Evolutionary conservation across 2,113 vertebrate species (phyloP).

Genomic region (Scomber colias): DNA sequence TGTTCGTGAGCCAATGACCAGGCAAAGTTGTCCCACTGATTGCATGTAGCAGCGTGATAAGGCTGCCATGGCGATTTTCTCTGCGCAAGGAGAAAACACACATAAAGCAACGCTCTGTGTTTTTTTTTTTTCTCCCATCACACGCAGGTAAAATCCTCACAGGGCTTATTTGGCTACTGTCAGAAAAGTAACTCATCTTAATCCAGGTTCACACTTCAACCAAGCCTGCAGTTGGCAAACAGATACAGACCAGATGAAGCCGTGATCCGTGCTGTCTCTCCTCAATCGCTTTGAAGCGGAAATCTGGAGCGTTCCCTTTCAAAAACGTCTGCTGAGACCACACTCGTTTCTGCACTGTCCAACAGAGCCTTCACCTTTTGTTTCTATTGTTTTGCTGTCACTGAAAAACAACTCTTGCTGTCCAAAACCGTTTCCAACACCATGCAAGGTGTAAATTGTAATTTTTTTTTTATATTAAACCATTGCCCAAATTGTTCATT

Average conservation of each 20-base stretch:
- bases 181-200: slow-evolving; percentile 56
- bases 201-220: slow-evolving; percentile 70
- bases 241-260: slow-evolving; percentile 61
- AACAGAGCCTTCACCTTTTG: slow-evolving; percentile 48
- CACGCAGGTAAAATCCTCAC: slow-evolving; percentile 61
- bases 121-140: slow-evolving; percentile 21
- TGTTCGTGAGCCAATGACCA: slow-evolving; percentile 72
- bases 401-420: slow-evolving; percentile 35
- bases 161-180: slow-evolving; percentile 38
- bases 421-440: slow-evolving; percentile 30
- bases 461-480: slow-evolving; percentile 9
- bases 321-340: slow-evolving; percentile 56
- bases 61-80: slow-evolving; percentile 74
- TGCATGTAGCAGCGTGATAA: slow-evolving; percentile 69
- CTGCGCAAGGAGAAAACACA: slow-evolving; percentile 40
- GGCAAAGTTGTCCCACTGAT: slow-evolving; percentile 68
- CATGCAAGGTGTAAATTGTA: slow-evolving; percentile 28
- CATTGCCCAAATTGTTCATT: slow-evolving; percentile 16
- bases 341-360: slow-evolving; percentile 50
- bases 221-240: slow-evolving; percentile 57
- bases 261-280: slow-evolving; percentile 41
- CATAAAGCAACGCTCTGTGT: slow-evolving; percentile 48
- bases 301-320: slow-evolving; percentile 54
- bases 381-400: slow-evolving; percentile 47
- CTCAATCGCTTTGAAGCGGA: slow-evolving; percentile 56